Evolutionary conservation across 2,113 vertebrate genomes (phyloP).

Genomic region (Cephalopterus ornatus): DNA sequence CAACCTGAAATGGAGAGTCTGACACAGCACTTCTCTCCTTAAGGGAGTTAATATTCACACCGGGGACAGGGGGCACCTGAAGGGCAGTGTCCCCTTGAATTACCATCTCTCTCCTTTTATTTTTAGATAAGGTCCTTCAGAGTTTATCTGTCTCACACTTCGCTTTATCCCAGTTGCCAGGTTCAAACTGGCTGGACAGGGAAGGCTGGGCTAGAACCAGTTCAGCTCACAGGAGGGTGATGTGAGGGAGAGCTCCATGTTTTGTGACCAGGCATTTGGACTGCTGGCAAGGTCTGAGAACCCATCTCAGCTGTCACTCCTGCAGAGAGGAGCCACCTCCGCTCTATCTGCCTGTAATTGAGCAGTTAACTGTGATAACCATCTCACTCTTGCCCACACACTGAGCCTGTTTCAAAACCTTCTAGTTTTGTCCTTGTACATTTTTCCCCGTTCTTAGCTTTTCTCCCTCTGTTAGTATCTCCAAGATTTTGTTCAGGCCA

Average conservation of each 20-base stretch:
- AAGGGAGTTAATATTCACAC: neutral
- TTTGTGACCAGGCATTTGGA: neutral
- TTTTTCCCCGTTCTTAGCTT: neutral
- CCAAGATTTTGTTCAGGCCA: neutral
- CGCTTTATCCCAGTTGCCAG: neutral
- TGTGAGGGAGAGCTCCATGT: rapidly evolving
- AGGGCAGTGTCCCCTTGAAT: neutral
- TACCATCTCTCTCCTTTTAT: neutral
- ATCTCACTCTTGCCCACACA: neutral
- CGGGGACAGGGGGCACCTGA: rapidly evolving
- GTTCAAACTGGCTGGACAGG: neutral
- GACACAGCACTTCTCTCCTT: neutral
- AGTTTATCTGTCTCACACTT: neutral
- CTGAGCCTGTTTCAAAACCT: neutral
- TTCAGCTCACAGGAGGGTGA: neutral
- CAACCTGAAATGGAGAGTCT: neutral
- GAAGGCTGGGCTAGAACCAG: neutral
- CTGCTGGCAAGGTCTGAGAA: neutral
- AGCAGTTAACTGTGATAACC: neutral
- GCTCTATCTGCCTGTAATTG: neutral
- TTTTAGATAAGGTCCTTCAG: neutral
- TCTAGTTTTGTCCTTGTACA: neutral
- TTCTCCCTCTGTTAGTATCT: neutral
- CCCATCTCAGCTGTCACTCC: neutral
- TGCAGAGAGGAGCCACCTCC: neutral